Percentiles rank a stretch among this genome's conserved stretches.
These are phyloP conservation scores for Patagioenas fasciata DNA, from an alignment of 2,113 vertebrate genomes.

Conservation along the genomic window DNA sequence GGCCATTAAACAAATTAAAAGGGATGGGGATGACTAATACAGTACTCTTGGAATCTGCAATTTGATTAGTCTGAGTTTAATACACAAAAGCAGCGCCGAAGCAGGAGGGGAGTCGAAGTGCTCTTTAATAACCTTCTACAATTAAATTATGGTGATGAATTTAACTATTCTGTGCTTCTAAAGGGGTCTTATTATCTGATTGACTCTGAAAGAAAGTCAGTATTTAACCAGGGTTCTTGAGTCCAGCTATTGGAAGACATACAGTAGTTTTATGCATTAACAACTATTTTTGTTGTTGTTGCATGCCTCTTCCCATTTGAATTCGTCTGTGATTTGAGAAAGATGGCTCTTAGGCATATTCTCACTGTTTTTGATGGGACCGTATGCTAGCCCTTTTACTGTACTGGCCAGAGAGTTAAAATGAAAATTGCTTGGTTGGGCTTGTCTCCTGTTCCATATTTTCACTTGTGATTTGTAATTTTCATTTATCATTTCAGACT, in stretches of 20 bases:
- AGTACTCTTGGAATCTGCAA: constrained; percentile 83
- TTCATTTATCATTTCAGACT: not conserved
- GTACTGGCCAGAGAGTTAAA: not conserved
- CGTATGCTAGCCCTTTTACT: not conserved
- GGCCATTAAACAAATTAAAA: constrained; percentile 87
- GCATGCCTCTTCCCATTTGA: constrained; percentile 23
- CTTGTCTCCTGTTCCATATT: constrained; percentile 24
- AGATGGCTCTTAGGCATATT: constrained; percentile 42
- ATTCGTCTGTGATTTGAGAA: constrained; percentile 51
- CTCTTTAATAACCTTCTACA: constrained; percentile 82
- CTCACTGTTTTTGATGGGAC: not conserved
- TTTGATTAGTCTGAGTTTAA: constrained; percentile 86
- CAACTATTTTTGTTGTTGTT: constrained; percentile 45
- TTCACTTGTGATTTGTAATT: not conserved
- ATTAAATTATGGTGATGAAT: constrained; percentile 85
- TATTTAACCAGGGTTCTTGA: constrained; percentile 70
- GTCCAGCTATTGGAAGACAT: constrained; percentile 49
- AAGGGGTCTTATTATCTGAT: constrained; percentile 78
- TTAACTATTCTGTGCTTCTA: constrained; percentile 76
- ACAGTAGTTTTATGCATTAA: constrained; percentile 61
- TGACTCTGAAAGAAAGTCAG: constrained; percentile 74
- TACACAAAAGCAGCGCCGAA: constrained; percentile 79
- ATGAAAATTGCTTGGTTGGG: not conserved
- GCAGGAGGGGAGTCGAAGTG: constrained; percentile 76
- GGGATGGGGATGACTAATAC: constrained; percentile 80